Conservation (phyloP, 1,140 invertebrate species). For the Plutomurus gul region DNA sequence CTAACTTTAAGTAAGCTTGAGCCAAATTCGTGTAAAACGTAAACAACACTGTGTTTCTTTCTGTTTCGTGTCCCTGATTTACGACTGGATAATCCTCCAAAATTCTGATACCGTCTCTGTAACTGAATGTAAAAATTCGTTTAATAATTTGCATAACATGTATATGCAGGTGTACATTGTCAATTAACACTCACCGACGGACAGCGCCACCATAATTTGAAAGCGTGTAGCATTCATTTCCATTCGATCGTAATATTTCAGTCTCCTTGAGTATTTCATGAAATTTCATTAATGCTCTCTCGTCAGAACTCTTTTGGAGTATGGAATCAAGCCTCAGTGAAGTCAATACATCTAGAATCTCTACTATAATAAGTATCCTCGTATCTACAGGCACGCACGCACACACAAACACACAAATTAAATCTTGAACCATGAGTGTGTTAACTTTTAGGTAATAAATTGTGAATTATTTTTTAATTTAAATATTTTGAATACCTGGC, state of each 20-base stretch:
- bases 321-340: background rate
- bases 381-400: too few relatives aligned
- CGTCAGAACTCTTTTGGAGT: background rate
- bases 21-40: slow-evolving; percentile 29
- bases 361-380: background rate
- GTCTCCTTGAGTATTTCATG: background rate
- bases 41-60: slow-evolving; percentile 52
- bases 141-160: too few relatives aligned
- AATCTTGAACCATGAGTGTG: background rate
- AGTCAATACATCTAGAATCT: background rate
- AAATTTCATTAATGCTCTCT: background rate
- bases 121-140: too few relatives aligned
- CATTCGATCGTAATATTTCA: background rate
- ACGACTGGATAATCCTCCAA: slow-evolving; percentile 52
- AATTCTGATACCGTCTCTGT: background rate
- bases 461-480: background rate
- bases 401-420: too few relatives aligned
- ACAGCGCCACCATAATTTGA: too few relatives aligned
- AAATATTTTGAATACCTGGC: background rate
- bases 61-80: slow-evolving; percentile 63
- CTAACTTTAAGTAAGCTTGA: slow-evolving; percentile 12
- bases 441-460: background rate
- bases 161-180: too few relatives aligned
- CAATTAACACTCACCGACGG: too few relatives aligned
- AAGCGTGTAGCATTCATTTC: too few relatives aligned